Percentiles rank a stretch among this genome's conserved stretches.
These are phyloP conservation scores for Microctonus hyperodae DNA, from an alignment of 2,888 invertebrate species.

Conservation along the genomic window DNA sequence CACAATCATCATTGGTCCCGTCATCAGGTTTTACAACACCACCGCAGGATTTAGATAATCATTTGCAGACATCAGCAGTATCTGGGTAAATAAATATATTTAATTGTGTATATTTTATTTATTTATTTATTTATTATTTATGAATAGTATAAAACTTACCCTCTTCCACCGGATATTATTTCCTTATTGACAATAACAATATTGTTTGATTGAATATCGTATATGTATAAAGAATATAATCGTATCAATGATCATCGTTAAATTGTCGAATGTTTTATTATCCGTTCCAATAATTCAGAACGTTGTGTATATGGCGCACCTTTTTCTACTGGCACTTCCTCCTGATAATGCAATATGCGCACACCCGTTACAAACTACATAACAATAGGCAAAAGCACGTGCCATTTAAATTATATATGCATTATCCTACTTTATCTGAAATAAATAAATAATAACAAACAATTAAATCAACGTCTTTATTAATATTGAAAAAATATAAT, in stretches of 20 bases:
- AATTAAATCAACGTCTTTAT: too few relatives aligned
- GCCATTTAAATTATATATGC: constrained; percentile 11
- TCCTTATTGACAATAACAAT: constrained; percentile 11
- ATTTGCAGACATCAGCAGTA: constrained; percentile 47
- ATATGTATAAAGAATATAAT: constrained; percentile 25
- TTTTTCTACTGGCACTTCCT: constrained; percentile 31
- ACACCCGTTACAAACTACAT: neutral
- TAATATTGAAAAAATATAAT: too few relatives aligned
- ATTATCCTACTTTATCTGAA: neutral
- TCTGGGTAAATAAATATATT: constrained; percentile 45
- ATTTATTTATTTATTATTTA: neutral
- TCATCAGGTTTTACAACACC: constrained; percentile 42
- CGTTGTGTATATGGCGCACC: constrained; percentile 35
- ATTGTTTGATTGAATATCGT: neutral
- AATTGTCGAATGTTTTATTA: constrained; percentile 37
- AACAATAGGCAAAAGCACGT: constrained; percentile 18
- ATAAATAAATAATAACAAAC: neutral
- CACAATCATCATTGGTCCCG: neutral
- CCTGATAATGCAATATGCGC: constrained; percentile 20
- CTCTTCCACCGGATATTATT: neutral
- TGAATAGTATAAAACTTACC: neutral
- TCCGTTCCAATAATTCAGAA: constrained; percentile 43
- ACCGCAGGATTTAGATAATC: constrained; percentile 49
- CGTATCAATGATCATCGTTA: constrained; percentile 37
- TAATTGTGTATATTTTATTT: neutral